A percentile compares a stretch with the other conserved stretches of the same genome.
These are phyloP conservation scores for Lagria hirta DNA, from an alignment of 2,888 invertebrate genomes.

Conservation along the genomic window DNA sequence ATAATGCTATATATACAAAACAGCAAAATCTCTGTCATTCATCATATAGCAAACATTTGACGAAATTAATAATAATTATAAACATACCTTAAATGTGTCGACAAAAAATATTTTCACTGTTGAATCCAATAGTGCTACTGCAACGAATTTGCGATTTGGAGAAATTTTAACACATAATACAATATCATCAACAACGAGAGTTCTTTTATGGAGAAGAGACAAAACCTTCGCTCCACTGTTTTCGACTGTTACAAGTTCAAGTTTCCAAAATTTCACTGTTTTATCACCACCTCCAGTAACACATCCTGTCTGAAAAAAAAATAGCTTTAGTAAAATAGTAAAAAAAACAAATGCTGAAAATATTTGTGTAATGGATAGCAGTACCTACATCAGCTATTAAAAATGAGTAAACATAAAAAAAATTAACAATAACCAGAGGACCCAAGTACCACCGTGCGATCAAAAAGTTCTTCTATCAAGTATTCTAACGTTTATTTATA, in stretches of 20 bases:
- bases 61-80: too few relatives aligned
- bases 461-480: too few relatives aligned
- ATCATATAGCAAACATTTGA: too few relatives aligned
- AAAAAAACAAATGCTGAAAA: slow-evolving; percentile 7
- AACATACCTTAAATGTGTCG: slow-evolving; percentile 84
- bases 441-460: too few relatives aligned
- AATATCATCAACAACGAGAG: slow-evolving; percentile 83
- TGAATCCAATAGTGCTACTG: slow-evolving; percentile 86
- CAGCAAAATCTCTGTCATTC: too few relatives aligned
- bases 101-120: slow-evolving; percentile 95
- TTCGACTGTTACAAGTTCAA: slow-evolving; percentile 76
- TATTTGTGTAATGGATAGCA: too few relatives aligned
- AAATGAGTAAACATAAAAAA: too few relatives aligned
- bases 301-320: slow-evolving; percentile 67
- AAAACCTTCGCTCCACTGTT: slow-evolving; percentile 68
- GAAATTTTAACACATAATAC: slow-evolving; percentile 82
- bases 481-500: too few relatives aligned
- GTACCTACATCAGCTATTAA: too few relatives aligned
- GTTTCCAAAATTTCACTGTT: slow-evolving; percentile 92
- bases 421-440: too few relatives aligned
- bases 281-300: slow-evolving; percentile 87
- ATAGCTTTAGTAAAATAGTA: slow-evolving; percentile 2
- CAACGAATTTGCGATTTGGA: slow-evolving; percentile 83
- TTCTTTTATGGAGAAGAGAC: slow-evolving; percentile 76
- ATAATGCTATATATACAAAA: too few relatives aligned